Evolutionary conservation across 2,888 invertebrate genomes (phyloP).

Genomic region (Alcis repandata): DNA sequence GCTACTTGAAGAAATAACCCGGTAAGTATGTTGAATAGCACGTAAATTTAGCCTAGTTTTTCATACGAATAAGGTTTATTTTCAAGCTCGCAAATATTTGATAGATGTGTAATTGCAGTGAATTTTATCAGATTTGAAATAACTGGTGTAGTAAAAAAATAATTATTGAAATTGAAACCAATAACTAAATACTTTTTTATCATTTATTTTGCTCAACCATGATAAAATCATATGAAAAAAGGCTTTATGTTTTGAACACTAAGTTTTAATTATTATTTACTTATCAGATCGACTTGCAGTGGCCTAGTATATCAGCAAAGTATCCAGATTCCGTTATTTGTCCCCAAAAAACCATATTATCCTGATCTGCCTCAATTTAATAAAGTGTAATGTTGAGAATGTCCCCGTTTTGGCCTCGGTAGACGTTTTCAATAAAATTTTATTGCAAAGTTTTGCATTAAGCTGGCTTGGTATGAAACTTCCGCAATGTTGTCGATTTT

Average conservation of each 20-base stretch:
- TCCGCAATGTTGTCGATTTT: constrained; percentile 23
- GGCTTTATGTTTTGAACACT: no score
- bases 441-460: constrained; percentile 29
- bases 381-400: constrained; percentile 38
- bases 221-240: no score
- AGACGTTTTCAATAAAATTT: constrained; percentile 32
- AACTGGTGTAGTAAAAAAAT: neutral
- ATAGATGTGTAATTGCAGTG: no score
- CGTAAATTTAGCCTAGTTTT: no score
- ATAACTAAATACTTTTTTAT: neutral
- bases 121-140: no score
- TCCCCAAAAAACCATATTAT: constrained; percentile 13
- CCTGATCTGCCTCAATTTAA: constrained; percentile 37
- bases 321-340: constrained; percentile 26
- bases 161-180: neutral
- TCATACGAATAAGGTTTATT: no score
- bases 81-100: no score
- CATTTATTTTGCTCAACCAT: no score
- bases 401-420: constrained; percentile 24
- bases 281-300: neutral
- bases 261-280: neutral
- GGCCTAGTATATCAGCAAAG: constrained; percentile 4
- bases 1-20: constrained; percentile 97
- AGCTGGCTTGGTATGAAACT: constrained; percentile 12
- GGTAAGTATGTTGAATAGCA: constrained; percentile 83